A percentile compares a stretch with the other conserved stretches of the same genome.
Evolutionary conservation across 1,140 invertebrate species (phyloP).

Genomic region (Sycophila sp.): DNA sequence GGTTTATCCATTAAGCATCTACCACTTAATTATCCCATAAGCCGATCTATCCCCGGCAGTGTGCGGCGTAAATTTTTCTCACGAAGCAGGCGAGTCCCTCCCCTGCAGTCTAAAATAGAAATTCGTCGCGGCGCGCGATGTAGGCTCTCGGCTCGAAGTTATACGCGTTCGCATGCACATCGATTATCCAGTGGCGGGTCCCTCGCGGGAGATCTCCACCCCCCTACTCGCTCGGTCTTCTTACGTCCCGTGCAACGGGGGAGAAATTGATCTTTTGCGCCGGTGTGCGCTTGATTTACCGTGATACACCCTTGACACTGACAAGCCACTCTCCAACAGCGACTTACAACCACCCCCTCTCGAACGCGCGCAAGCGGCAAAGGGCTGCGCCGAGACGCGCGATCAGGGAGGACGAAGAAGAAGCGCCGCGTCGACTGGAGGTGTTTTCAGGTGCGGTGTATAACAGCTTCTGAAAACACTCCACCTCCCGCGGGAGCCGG

Average conservation of each 20-base stretch:
- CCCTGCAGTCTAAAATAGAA: neutral
- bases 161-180: neutral
- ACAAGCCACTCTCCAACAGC: too few species aligned
- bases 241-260: neutral
- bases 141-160: too few species aligned
- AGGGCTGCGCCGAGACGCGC: too few species aligned
- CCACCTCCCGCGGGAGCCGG: slow-evolving; percentile 42
- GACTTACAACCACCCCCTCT: too few species aligned
- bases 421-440: neutral
- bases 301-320: slow-evolving; percentile 26
- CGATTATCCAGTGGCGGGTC: neutral
- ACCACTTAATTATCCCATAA: too few species aligned
- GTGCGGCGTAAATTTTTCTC: too few species aligned
- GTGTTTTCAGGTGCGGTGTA: slow-evolving; percentile 23
- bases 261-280: slow-evolving; percentile 26
- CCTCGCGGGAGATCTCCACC: neutral
- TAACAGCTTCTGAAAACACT: slow-evolving; percentile 33
- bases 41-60: too few species aligned
- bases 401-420: neutral
- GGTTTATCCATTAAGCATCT: too few species aligned
- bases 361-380: neutral
- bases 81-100: neutral
- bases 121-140: neutral
- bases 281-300: neutral
- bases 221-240: neutral